Base-by-base conservation (phyloP, 2,113 vertebrate species). In the Rutilus rutilus region DNA sequence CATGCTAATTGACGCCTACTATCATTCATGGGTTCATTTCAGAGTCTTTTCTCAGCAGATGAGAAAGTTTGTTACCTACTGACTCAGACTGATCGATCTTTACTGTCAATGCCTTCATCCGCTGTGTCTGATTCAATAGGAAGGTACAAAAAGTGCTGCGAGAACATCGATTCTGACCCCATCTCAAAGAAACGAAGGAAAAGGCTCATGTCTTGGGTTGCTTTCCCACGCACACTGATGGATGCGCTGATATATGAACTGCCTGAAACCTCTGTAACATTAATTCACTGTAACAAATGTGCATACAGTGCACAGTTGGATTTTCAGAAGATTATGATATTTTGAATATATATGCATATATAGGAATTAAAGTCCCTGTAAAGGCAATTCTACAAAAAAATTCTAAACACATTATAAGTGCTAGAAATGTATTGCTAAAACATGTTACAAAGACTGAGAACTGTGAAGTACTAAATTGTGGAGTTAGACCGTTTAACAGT, bases 1-100 rank as follows among this genome's bases (percentile, higher is more conserved):
- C 81, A 83, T 83, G 50, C 67, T 83, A 83, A 73, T 73, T 83
- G 81, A 83, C 12, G 50, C 67, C 81, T 83, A 59, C 81, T 36
- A 83, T 73, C 65, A 73, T 54, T 71, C 67, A n/a, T 4, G 45
- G 36, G 62, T 82, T 69, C 17, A 17, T 83, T 73, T 36, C 81
- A 54, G 50, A 57, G 65, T 57, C 33, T 73, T 83, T 83, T 59
- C 12, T 71, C 14, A 39, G 12, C 45, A n/a, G 65, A 73, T 73
- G 67, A 23, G 81, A 73, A 83, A 73, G 67, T 73, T 73, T 83
- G 81, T 54, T 83, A 57, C 47, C 50, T 71, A 59, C 30, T 54
- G 75, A 85, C 59, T 78, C 42, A 21, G 74, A 50, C 59, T 17
- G 57, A 85, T 85, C 62, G 75, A 85, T 85, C 62, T 64, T 78